These are phyloP conservation scores for Steinernema feltiae DNA, from an alignment of 1,140 invertebrate species.

Conservation along the genomic window DNA sequence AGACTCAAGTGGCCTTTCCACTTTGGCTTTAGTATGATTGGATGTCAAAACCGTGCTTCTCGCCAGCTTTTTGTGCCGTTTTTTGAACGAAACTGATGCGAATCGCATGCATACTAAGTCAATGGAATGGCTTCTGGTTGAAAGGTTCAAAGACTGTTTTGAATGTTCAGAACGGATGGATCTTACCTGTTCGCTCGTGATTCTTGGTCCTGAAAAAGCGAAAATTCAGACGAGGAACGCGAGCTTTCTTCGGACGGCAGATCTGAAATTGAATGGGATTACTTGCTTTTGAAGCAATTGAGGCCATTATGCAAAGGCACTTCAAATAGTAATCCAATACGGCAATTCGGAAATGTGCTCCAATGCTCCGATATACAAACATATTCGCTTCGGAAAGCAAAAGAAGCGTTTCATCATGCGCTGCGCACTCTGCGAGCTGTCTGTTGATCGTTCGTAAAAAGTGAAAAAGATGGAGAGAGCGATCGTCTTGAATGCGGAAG, in stretches of 20 bases:
- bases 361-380: neutral
- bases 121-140: too few relatives aligned
- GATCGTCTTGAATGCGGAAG: too few relatives aligned
- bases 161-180: neutral
- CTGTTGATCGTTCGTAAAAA: slow-evolving; percentile 1
- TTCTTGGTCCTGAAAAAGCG: slow-evolving; percentile 1
- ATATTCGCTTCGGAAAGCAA: neutral
- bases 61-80: too few relatives aligned
- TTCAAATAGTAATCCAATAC: slow-evolving; percentile 9
- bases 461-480: too few relatives aligned
- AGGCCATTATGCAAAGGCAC: slow-evolving; percentile 9
- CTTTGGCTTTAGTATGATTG: too few relatives aligned
- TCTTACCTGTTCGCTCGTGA: neutral
- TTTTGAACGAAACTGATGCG: neutral
- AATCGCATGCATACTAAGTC: neutral
- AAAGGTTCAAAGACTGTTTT: neutral
- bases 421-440: neutral
- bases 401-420: neutral
- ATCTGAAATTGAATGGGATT: neutral
- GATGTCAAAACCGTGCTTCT: too few relatives aligned
- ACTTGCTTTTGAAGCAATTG: neutral
- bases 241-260: slow-evolving; percentile 5
- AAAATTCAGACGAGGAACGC: slow-evolving; percentile 6
- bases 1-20: too few relatives aligned
- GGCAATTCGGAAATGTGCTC: neutral